phyloP scores from a whole-genome alignment of 2,113 vertebrate species.

The Melozone crissalis region DNA sequence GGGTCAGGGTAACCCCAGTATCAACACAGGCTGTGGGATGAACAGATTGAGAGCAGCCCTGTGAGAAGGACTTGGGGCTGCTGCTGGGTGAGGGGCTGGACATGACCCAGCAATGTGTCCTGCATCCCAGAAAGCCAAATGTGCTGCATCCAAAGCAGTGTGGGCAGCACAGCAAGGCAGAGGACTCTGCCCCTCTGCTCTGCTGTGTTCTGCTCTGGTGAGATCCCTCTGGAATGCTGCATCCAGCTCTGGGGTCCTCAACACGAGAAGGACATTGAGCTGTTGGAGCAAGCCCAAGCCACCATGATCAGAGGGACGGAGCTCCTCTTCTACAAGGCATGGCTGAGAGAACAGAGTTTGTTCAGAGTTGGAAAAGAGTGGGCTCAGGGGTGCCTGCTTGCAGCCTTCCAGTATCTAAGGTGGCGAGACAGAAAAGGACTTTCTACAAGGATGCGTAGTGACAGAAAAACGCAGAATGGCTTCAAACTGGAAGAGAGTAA shows the following conservation, averaged over 20 bases:
- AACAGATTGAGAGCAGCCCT: background rate
- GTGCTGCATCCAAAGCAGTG: accelerated
- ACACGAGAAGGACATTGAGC: accelerated
- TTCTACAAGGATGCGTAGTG: background rate
- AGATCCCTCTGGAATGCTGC: accelerated
- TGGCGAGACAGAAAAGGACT: background rate
- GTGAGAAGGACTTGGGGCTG: background rate
- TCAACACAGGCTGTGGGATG: background rate
- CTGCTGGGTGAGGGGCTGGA: too few relatives aligned
- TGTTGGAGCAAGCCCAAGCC: too few relatives aligned
- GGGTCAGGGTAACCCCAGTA: accelerated
- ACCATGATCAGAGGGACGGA: background rate
- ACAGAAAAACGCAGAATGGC: accelerated
- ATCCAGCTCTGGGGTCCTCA: background rate
- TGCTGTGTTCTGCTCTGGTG: background rate
- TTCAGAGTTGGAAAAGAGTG: background rate
- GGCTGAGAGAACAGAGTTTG: background rate
- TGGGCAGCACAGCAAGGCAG: accelerated
- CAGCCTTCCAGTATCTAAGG: background rate
- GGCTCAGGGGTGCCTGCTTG: too few relatives aligned
- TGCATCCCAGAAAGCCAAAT: accelerated
- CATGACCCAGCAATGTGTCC: accelerated
- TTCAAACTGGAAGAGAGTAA: background rate
- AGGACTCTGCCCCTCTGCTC: background rate
- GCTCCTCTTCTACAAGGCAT: accelerated